phyloP scores from a whole-genome alignment of 1,140 invertebrate genomes.

The Orius insidiosus region DNA sequence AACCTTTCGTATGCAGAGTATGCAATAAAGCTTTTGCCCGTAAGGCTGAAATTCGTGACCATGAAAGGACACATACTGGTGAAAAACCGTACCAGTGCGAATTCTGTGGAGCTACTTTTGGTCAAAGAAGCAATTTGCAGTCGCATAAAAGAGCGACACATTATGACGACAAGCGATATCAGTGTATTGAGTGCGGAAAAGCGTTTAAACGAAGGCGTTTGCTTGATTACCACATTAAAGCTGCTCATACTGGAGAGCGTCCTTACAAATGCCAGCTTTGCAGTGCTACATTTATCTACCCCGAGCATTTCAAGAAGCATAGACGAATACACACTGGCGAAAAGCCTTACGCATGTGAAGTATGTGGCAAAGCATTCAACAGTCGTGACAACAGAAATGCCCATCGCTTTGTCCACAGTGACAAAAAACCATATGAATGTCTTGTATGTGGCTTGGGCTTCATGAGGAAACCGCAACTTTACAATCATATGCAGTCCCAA shows the following conservation, averaged over 20 bases:
- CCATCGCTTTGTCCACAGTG: constrained; percentile 66
- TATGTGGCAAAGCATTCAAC: constrained; percentile 74
- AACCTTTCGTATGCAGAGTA: constrained; percentile 46
- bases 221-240: constrained; percentile 64
- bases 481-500: constrained; percentile 54
- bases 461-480: constrained; percentile 63
- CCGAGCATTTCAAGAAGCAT: constrained; percentile 71
- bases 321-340: constrained; percentile 58
- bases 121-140: constrained; percentile 60
- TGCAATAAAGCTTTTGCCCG: constrained; percentile 60
- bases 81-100: constrained; percentile 71
- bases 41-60: constrained; percentile 55
- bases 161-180: constrained; percentile 53
- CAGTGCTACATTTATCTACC: constrained; percentile 61
- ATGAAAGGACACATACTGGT: constrained; percentile 68
- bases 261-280: constrained; percentile 58
- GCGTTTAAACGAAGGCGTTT: constrained; percentile 54
- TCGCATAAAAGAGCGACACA: constrained; percentile 64
- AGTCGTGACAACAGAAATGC: constrained; percentile 69
- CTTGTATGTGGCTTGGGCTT: constrained; percentile 60
- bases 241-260: constrained; percentile 58
- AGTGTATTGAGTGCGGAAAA: constrained; percentile 48
- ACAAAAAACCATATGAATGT: constrained; percentile 74
- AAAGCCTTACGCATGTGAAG: constrained; percentile 61
- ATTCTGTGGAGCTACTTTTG: constrained; percentile 53